Evolutionary conservation across 2,113 vertebrate species (phyloP), one percentile per base, ranked within the genome.

Genomic region (Hippocampus comes): DNA sequence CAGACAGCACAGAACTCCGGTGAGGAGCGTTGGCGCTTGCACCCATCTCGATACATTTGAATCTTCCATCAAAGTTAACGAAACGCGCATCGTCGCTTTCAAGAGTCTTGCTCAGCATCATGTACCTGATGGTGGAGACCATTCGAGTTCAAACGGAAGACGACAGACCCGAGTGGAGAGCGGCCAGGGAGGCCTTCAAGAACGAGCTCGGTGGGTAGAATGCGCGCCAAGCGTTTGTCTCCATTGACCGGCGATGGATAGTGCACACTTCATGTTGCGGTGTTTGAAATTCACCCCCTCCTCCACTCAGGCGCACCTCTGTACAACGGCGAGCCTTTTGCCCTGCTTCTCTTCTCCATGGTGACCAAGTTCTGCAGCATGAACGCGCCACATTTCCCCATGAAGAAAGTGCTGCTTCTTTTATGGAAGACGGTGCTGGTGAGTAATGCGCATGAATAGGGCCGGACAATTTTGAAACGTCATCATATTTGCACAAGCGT

Each of bases 361-460:
- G 95, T 98, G 68, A 97, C 95, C 88, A 98, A 98, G 83, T 99
- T 99, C 92, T 99, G 97, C 94, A 97, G 96, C 4, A 97, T 97
- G 85, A 94, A 95, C 0, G 95, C 96, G 8, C 96, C 97, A 0
- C 97, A 99, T 86, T 99, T 99, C 83, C 97, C 97, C 80, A 96
- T 99, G 93, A 99, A 97, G 92, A 99, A 99, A 84, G 96, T 99
- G 0, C 91, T 99, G 8, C 94, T 99, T 34, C 89, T 99, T 71
- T 94, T 98, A 70, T 99, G 97, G 97, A 99, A 99, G 87, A 96
- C 96, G 0, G 84, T 97, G 0, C 91, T 97, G 94, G 97, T 99
- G 55, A 89, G 95, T 87, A 4, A 20, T 27, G n/a, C 10, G n/a
- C 55, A 23, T 56, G 21, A 23, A 9, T 56, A 23, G 23, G 43